A percentile compares a stretch with the other conserved stretches of the same genome.
These are phyloP conservation scores for Rhinella marina DNA, from an alignment of 2,797 vertebrate genomes.

Conservation along the genomic window DNA sequence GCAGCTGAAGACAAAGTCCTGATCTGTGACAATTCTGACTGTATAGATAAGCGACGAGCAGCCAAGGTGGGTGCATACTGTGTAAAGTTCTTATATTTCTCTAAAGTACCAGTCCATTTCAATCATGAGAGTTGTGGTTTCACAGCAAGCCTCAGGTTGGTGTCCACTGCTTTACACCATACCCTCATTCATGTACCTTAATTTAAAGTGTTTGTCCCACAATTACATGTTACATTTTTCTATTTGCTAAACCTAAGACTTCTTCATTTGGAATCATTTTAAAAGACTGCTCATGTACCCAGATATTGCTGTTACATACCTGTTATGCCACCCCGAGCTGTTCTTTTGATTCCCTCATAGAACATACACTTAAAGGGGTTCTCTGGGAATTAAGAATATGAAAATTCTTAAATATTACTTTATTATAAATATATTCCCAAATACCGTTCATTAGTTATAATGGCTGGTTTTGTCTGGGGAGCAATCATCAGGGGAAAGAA, in stretches of 20 bases:
- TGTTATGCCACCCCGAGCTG: background rate
- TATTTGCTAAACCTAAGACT: no score
- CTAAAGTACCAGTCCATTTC: background rate
- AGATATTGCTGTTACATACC: no score
- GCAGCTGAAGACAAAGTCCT: constrained; percentile 81
- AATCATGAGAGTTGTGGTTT: background rate
- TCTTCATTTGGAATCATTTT: no score
- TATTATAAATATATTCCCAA: no score
- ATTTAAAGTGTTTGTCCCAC: background rate
- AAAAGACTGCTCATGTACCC: no score
- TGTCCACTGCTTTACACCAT: background rate
- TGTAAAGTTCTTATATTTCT: background rate
- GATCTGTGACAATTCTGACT: constrained; percentile 85
- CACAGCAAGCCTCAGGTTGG: background rate
- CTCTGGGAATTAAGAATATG: no score
- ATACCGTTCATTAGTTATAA: no score
- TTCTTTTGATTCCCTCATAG: background rate
- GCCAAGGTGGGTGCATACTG: constrained; percentile 79
- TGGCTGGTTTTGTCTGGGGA: no score
- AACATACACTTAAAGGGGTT: no score
- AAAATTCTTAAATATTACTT: no score
- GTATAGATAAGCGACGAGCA: constrained; percentile 79
- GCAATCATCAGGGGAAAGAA: no score
- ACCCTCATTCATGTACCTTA: background rate
- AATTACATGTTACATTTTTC: no score